phyloP scores from a whole-genome alignment of 2,113 vertebrate genomes.

The Calidris pugnax region DNA sequence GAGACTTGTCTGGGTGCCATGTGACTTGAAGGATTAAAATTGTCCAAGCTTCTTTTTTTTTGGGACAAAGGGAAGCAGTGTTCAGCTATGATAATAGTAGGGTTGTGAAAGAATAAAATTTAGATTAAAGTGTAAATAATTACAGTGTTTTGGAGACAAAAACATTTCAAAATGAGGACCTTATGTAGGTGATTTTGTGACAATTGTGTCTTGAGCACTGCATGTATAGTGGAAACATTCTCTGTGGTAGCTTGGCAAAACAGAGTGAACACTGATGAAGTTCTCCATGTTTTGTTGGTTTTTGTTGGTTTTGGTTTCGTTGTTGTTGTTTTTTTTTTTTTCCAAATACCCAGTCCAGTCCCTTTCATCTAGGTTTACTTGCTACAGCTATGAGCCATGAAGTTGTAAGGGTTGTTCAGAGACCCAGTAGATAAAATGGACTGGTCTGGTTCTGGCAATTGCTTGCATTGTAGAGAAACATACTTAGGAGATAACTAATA shows the following conservation, averaged over 20 bases:
- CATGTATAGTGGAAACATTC: background rate
- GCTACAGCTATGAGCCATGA: background rate
- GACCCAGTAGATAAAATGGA: background rate
- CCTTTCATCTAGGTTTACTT: background rate
- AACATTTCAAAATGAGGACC: background rate
- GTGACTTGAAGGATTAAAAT: background rate
- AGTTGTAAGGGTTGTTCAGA: background rate
- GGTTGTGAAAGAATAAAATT: background rate
- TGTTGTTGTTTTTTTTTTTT: background rate
- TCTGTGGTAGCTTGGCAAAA: background rate
- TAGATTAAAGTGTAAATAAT: background rate
- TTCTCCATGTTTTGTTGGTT: accelerated
- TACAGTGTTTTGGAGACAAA: background rate
- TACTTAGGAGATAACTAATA: background rate
- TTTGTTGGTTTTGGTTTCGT: background rate
- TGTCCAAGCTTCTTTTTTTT: background rate
- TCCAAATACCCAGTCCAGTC: background rate
- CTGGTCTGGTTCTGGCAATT: background rate
- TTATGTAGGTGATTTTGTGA: background rate
- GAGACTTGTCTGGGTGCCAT: background rate
- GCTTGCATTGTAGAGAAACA: background rate
- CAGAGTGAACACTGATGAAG: background rate
- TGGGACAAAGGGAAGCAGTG: background rate
- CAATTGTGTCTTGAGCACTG: background rate
- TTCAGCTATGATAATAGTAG: background rate